Evolutionary conservation across 2,888 invertebrate genomes (phyloP).

Genomic region (Venustoraphidia nigricollis): DNA sequence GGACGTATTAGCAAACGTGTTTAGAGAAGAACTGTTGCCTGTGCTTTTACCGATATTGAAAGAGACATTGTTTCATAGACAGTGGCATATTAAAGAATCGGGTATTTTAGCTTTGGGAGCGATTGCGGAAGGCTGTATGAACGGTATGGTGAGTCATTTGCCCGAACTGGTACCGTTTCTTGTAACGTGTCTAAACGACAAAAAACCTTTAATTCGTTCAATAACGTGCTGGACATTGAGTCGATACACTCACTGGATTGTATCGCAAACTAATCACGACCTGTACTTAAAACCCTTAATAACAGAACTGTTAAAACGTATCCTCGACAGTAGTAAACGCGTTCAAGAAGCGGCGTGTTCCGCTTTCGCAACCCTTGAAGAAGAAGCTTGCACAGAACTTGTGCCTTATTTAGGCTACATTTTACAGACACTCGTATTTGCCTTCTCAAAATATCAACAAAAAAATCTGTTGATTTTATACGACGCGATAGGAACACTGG

Average conservation of each 20-base stretch:
- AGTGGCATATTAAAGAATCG: conserved; percentile 93
- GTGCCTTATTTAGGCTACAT: conserved; percentile 57
- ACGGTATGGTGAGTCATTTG: conserved; percentile 51
- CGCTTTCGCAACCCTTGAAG: conserved; percentile 63
- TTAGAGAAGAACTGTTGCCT: conserved; percentile 83
- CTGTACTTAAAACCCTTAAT: conserved; percentile 52
- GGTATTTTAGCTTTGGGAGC: conserved; percentile 76
- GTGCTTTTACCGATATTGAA: conserved; percentile 89
- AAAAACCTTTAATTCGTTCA: conserved; percentile 52
- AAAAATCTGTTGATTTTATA: conserved; percentile 60
- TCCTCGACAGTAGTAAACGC: conserved; percentile 56
- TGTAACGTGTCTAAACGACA: conserved; percentile 46
- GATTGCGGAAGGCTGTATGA: conserved; percentile 38
- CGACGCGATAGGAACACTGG: conserved; percentile 62
- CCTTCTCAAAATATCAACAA: conserved; percentile 50
- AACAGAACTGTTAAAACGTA: conserved; percentile 49
- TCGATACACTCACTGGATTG: conserved; percentile 59
- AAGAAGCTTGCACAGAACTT: conserved; percentile 57
- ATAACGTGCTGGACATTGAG: conserved; percentile 69
- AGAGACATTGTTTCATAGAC: conserved; percentile 83
- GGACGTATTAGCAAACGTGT: conserved; percentile 92
- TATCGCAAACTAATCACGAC: conserved; percentile 41
- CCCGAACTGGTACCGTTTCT: conserved; percentile 53
- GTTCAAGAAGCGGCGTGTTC: conserved; percentile 68
- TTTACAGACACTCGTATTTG: conserved; percentile 52